Evolutionary conservation across 2,888 invertebrate species (phyloP), one percentile per base, ranked within the genome.

Genomic region (Serripes groenlandicus): DNA sequence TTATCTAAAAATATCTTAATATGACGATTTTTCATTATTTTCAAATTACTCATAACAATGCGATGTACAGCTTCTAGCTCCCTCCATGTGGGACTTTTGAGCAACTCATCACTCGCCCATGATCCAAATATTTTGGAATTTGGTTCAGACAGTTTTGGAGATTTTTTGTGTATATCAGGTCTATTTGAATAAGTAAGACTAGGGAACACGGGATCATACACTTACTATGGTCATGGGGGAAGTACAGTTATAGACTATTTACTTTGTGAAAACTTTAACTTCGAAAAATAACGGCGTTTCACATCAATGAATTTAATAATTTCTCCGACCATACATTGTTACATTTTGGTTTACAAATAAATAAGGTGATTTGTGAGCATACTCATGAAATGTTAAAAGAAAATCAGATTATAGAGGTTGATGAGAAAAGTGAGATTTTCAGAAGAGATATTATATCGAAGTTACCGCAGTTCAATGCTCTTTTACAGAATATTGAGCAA

Each of bases 201-300:
- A 28, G 70, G 28, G 26, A 11, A 26, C n/a, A 52, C 28, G n/a
- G 70, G 70, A 3, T 5, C 52, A 30, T 15, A 4, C 28, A 70
- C 70, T 3, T 70, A 49, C n/a, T 42, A 26, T 18, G 26, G 28
- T 3, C 18, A 23, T 18, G 7, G 15, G n/a, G 52, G 23, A 4
- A 42, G 42, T 42, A 42, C 42, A 18, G 42, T 70, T 11, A 49
- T 70, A 28, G 70, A 70, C 30, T 52, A 49, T 49, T 30, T 70
- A 21, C 26, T 70, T 3, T 23, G 23, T 21, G 30, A 23, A 26
- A 28, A 70, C 11, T 28, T 15, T 18, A 30, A 26, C 28, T 70
- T 42, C 28, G 52, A 35, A 30, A n/a, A 11, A n/a, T 35, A 9
- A 34, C 4, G 15, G 32, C 35, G n/a, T 18, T 35, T 21, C 35